phyloP scores from a whole-genome alignment of 1,140 invertebrate genomes.

The Cydia pomonella region DNA sequence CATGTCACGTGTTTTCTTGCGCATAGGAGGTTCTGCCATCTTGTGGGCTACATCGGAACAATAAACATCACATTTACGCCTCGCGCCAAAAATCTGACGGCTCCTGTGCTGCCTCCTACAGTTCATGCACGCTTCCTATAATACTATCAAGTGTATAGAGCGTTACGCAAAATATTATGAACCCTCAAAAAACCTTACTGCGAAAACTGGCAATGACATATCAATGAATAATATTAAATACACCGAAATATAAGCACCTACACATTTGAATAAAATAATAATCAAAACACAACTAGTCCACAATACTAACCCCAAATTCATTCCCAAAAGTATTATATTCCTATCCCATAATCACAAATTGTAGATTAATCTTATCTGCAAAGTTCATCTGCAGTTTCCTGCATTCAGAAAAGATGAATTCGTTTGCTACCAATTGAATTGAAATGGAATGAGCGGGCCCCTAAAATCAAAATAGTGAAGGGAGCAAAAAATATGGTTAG shows the following conservation, averaged over 20 bases:
- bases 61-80: too few species aligned
- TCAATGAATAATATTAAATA: constrained; percentile 4
- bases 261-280: constrained; percentile 13
- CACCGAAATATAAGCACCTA: not conserved
- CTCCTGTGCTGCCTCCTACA: too few species aligned
- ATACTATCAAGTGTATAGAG: not conserved
- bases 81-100: too few species aligned
- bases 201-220: not conserved
- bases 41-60: too few species aligned
- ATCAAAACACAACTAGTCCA: constrained; percentile 7
- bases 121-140: too few species aligned
- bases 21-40: too few species aligned
- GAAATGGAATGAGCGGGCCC: constrained; percentile 69
- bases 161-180: not conserved
- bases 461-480: constrained; percentile 61
- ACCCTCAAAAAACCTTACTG: not conserved
- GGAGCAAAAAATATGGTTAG: constrained; percentile 40
- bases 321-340: constrained; percentile 24
- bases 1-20: too few species aligned
- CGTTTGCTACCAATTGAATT: constrained; percentile 70
- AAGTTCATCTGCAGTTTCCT: constrained; percentile 64
- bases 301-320: not conserved
- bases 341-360: constrained; percentile 66
- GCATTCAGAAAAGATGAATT: constrained; percentile 67
- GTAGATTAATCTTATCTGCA: constrained; percentile 66